Percentiles rank a stretch among this genome's conserved stretches.
phyloP scores from a whole-genome alignment of 1,140 invertebrate species.

The Anastrepha obliqua region DNA sequence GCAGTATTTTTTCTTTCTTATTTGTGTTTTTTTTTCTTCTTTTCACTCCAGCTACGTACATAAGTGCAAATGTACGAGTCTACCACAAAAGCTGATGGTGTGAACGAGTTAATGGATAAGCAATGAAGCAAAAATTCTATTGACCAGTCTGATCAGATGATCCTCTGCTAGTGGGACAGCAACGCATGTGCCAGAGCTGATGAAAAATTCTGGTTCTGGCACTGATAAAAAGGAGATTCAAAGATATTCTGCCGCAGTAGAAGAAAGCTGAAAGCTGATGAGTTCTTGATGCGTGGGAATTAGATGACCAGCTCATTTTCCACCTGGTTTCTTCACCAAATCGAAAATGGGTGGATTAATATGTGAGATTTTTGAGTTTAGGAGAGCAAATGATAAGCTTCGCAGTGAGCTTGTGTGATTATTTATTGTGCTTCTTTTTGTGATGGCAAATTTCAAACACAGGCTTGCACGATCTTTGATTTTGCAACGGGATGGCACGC shows the following conservation, averaged over 20 bases:
- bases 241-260: background rate
- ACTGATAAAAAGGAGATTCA: background rate
- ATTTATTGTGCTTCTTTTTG: no score
- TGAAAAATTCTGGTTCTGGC: background rate
- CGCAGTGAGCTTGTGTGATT: no score
- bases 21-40: background rate
- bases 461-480: no score
- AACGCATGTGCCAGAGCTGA: background rate
- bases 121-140: background rate
- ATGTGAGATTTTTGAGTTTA: background rate
- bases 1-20: background rate
- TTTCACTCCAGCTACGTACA: background rate
- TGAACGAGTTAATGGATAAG: slow-evolving; percentile 35
- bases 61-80: slow-evolving; percentile 5
- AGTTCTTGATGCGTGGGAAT: background rate
- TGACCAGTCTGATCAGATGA: slow-evolving; percentile 18
- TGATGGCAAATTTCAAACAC: no score
- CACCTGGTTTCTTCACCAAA: no score
- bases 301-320: background rate
- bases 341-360: background rate
- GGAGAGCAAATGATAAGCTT: no score
- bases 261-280: background rate
- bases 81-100: background rate
- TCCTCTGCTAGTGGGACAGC: background rate
- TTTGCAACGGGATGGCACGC: no score